Evolutionary conservation across 2,888 invertebrate species (phyloP).

Genomic region (Beris morrisii): DNA sequence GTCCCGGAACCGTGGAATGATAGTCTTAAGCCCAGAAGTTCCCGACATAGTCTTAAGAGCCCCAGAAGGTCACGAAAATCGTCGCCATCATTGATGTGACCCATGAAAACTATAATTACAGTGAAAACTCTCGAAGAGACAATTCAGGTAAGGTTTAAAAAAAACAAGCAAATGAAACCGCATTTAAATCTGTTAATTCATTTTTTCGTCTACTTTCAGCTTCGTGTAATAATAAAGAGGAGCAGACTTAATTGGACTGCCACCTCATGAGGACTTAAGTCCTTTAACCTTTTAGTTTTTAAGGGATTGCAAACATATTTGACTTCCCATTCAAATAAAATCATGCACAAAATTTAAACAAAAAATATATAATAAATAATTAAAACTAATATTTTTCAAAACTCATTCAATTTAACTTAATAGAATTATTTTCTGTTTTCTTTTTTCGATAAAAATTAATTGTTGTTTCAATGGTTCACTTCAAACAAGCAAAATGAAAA

Average conservation of each 20-base stretch:
- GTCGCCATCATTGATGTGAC: constrained; percentile 53
- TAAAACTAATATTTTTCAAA: constrained; percentile 21
- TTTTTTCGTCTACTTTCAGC: no score
- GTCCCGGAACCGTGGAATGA: constrained; percentile 52
- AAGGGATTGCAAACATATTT: neutral
- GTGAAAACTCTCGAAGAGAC: no score
- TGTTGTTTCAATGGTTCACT: constrained; percentile 31
- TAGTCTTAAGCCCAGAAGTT: constrained; percentile 42
- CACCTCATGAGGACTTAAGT: no score
- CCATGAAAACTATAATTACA: constrained; percentile 36
- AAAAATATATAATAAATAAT: constrained; percentile 6
- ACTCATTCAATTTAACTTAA: constrained; percentile 18
- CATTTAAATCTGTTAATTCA: no score
- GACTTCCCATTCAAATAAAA: constrained; percentile 1
- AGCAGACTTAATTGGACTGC: no score
- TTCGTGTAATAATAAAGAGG: no score
- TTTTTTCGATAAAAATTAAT: constrained; percentile 27
- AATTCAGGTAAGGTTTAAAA: no score
- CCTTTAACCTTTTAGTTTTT: neutral
- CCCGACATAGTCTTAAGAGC: constrained; percentile 49
- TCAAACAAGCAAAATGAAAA: constrained; percentile 13
- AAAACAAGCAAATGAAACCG: no score
- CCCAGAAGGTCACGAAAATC: constrained; percentile 52
- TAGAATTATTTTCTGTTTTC: constrained; percentile 24
- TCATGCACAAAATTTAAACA: constrained; percentile 4